phyloP scores from a whole-genome alignment of 2,113 vertebrate genomes.

The Platysteira castanea region DNA sequence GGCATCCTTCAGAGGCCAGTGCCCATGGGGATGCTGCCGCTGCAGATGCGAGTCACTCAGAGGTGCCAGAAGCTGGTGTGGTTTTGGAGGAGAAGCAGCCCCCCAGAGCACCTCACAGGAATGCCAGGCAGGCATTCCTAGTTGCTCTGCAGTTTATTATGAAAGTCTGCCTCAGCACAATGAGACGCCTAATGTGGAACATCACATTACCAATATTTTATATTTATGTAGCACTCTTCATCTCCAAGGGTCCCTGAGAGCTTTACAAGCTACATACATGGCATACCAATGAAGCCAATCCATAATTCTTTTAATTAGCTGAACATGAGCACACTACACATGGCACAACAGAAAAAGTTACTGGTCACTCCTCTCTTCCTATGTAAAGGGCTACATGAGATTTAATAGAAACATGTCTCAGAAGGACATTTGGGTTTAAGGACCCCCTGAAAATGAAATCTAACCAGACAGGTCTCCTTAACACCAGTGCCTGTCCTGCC shows the following conservation, averaged over 20 bases:
- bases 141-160: background rate
- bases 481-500: background rate
- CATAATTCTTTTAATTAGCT: conserved; percentile 55
- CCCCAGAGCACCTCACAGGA: background rate
- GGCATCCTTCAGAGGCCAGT: background rate
- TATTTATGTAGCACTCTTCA: conserved; percentile 43
- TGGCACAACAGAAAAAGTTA: background rate
- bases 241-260: conserved; percentile 39
- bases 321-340: background rate
- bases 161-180: conserved; percentile 25
- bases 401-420: background rate
- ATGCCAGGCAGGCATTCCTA: background rate
- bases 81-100: background rate
- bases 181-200: background rate
- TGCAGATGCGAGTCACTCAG: fast-evolving
- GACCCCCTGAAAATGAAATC: background rate
- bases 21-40: fast-evolving
- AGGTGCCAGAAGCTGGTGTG: background rate
- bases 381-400: background rate
- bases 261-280: conserved; percentile 25
- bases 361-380: background rate
- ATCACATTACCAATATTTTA: conserved; percentile 46
- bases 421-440: background rate
- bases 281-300: conserved; percentile 21
- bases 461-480: background rate